A percentile compares a stretch with the other conserved stretches of the same genome.
Conservation (phyloP, 64 coral and sea anemone species). For the Porites lutea region DNA sequence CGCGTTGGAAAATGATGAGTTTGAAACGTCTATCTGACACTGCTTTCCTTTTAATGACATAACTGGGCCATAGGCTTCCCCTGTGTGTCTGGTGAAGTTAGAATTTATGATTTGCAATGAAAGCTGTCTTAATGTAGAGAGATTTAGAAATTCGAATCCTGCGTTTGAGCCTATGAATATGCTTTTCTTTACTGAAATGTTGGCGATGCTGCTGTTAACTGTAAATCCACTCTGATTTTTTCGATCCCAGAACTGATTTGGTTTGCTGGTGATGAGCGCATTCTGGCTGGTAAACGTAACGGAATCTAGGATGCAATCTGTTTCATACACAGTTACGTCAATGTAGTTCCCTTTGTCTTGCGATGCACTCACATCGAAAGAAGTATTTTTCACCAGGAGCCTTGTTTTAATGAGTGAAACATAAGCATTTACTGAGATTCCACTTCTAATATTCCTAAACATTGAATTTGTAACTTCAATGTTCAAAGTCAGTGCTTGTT, state of each 20-base stretch:
- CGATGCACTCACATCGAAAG: not conserved
- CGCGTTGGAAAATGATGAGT: not conserved
- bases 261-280: not conserved
- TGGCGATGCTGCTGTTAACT: not conserved
- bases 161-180: not conserved
- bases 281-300: constrained; percentile 8
- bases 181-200: not conserved
- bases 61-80: not conserved
- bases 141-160: not conserved
- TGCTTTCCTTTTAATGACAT: constrained; percentile 4
- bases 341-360: not conserved
- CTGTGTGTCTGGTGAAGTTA: constrained; percentile 21
- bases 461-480: not conserved
- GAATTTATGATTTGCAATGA: constrained; percentile 20
- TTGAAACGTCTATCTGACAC: not conserved
- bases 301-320: not conserved
- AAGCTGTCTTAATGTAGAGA: not conserved
- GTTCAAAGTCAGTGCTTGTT: not conserved
- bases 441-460: not conserved
- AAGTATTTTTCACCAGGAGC: not conserved
- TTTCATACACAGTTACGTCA: not conserved
- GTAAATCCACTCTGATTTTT: not conserved
- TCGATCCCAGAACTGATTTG: not conserved
- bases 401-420: not conserved
- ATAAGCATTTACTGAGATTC: not conserved